A percentile compares a stretch with the other conserved stretches of the same genome.
These are phyloP conservation scores for Pristionchus mayeri DNA, from an alignment of 2,888 invertebrate genomes.

Conservation along the genomic window DNA sequence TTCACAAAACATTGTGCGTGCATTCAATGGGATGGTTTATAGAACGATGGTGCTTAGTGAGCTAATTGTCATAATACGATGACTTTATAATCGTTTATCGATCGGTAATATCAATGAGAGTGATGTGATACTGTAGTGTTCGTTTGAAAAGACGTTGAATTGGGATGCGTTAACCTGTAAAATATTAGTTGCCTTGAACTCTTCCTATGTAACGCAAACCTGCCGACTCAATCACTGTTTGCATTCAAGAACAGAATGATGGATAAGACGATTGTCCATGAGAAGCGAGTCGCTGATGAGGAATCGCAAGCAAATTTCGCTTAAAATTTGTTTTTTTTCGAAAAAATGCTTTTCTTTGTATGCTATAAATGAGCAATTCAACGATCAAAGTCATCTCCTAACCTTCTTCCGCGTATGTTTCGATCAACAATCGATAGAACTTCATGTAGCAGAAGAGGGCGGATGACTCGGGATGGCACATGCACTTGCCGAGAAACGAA, in stretches of 20 bases:
- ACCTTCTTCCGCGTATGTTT: background rate
- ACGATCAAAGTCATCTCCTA: background rate
- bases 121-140: background rate
- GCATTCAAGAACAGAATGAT: background rate
- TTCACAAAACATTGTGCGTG: background rate
- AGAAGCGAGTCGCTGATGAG: background rate
- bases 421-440: background rate
- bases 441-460: background rate
- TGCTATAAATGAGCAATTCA: too few relatives aligned
- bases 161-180: background rate
- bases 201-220: background rate
- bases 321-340: background rate
- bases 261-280: background rate
- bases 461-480: background rate
- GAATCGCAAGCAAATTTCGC: background rate
- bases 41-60: too few relatives aligned
- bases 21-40: too few relatives aligned
- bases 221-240: background rate
- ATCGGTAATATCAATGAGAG: background rate
- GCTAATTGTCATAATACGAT: too few relatives aligned
- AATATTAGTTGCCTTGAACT: too few relatives aligned
- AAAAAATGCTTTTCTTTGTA: background rate
- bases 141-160: background rate
- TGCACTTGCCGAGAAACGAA: background rate
- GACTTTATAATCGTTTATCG: background rate